Evolutionary conservation across 2,113 vertebrate species (phyloP).

Genomic region (Rhynchopsitta pachyrhyncha): DNA sequence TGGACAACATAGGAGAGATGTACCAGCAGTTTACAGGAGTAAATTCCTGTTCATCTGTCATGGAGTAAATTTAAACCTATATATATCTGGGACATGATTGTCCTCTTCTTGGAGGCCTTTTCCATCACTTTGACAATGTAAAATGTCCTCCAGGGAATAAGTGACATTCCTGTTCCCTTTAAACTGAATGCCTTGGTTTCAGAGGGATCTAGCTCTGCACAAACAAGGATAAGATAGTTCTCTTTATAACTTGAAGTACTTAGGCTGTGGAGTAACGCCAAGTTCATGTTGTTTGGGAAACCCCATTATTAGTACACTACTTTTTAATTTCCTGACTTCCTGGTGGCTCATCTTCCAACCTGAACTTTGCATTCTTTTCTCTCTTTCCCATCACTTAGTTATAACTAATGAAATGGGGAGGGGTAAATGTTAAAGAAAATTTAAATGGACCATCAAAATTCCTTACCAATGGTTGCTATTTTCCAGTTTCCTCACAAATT

Average conservation of each 20-base stretch:
- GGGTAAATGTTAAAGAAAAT: background rate
- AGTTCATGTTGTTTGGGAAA: constrained; percentile 28
- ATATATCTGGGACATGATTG: background rate
- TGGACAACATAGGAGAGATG: rapidly evolving
- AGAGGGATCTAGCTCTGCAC: background rate
- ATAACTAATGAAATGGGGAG: background rate
- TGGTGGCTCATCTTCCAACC: background rate
- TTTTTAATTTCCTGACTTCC: constrained; percentile 24
- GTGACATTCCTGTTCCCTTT: background rate
- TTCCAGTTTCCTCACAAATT: background rate
- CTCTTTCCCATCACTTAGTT: background rate
- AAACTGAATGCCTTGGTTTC: background rate
- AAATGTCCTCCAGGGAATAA: background rate
- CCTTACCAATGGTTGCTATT: background rate
- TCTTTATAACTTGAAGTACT: background rate
- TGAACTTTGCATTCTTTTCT: background rate
- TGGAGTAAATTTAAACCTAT: background rate
- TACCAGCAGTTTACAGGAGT: background rate
- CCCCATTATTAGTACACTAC: background rate
- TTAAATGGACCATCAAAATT: background rate
- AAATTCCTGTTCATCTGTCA: background rate
- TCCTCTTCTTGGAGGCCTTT: background rate
- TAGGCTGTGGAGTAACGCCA: background rate
- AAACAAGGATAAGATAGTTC: background rate
- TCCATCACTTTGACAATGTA: background rate